These are phyloP conservation scores for Anaspis maculata DNA, from an alignment of 2,888 invertebrate genomes.

Conservation along the genomic window DNA sequence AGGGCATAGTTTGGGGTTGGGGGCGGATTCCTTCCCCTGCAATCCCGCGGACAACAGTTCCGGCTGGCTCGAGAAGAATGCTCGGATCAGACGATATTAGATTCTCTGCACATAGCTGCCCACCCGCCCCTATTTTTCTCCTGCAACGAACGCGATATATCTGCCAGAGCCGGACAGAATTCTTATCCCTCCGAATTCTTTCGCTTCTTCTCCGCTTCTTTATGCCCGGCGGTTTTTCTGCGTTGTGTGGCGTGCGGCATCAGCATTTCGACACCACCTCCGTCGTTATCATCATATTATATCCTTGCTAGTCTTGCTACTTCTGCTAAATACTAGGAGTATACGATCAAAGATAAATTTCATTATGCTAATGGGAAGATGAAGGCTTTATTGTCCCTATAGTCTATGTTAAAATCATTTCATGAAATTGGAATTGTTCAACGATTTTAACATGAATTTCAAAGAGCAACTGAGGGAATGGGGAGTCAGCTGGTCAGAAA, in stretches of 20 bases:
- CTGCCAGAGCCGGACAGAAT: constrained; percentile 26
- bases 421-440: no score
- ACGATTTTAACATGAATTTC: no score
- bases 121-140: constrained; percentile 25
- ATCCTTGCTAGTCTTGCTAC: no score
- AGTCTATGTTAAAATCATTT: no score
- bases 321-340: no score
- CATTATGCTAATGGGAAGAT: no score
- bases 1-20: constrained; percentile 13
- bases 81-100: constrained; percentile 40
- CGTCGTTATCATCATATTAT: no score
- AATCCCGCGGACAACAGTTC: constrained; percentile 38
- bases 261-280: no score
- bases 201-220: constrained; percentile 6
- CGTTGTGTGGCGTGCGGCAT: neutral
- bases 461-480: no score
- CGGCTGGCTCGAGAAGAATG: constrained; percentile 38
- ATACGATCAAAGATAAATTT: no score
- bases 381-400: no score
- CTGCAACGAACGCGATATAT: constrained; percentile 24
- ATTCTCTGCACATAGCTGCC: constrained; percentile 35
- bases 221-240: neutral
- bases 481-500: no score
- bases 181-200: constrained; percentile 21
- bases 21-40: constrained; percentile 36